Conservation (phyloP, 2,888 invertebrate species). For the Parnassius glacialis region DNA sequence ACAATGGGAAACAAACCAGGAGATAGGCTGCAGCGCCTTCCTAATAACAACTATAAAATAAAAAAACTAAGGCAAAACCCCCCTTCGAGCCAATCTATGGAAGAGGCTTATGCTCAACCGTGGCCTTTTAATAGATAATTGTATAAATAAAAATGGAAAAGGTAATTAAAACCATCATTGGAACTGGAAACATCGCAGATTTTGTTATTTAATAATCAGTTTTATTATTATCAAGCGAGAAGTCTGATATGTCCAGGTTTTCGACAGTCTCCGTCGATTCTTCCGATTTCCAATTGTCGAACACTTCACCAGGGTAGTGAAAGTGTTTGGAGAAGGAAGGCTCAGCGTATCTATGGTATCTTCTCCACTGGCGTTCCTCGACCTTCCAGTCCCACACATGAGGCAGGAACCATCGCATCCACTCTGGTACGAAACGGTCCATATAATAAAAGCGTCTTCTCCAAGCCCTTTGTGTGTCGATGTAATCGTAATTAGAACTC, state of each 20-base stretch:
- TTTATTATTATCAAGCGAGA: slow-evolving; percentile 2
- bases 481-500: neutral
- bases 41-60: no score
- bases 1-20: no score
- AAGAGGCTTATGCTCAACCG: no score
- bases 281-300: slow-evolving; percentile 16
- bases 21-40: no score
- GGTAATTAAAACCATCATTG: no score
- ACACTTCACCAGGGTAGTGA: slow-evolving; percentile 10
- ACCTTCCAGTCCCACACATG: slow-evolving; percentile 20
- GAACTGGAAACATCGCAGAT: no score
- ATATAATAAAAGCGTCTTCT: slow-evolving; percentile 9
- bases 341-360: slow-evolving; percentile 9
- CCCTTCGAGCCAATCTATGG: no score
- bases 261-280: slow-evolving; percentile 21
- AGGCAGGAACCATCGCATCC: slow-evolving; percentile 14
- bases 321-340: slow-evolving; percentile 18
- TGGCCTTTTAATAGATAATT: no score
- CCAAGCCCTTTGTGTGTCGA: slow-evolving; percentile 21
- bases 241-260: slow-evolving; percentile 19
- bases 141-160: no score
- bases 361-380: slow-evolving; percentile 15
- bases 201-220: slow-evolving; percentile 13
- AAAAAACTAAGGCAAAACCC: no score
- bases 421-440: slow-evolving; percentile 13